Conservation (phyloP, 1,140 invertebrate genomes). For the Yoshiicerus persimilis region DNA sequence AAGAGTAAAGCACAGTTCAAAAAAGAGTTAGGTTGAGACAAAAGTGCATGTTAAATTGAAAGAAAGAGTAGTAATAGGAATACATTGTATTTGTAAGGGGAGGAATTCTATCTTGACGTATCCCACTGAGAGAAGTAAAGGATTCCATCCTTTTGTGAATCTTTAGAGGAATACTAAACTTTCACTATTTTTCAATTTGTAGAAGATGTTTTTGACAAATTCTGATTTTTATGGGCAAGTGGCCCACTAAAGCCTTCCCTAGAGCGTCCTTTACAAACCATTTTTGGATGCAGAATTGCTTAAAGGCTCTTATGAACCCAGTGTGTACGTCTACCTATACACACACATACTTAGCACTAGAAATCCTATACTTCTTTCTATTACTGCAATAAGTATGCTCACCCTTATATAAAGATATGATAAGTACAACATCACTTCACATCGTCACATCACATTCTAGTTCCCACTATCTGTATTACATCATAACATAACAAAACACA, state of each 20-base stretch:
- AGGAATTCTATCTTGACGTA: not conserved
- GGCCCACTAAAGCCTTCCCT: constrained; percentile 27
- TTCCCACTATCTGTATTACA: not conserved
- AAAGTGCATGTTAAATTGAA: not conserved
- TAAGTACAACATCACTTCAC: not conserved
- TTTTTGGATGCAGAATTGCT: constrained; percentile 11
- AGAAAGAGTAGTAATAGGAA: not conserved
- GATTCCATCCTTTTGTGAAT: not conserved
- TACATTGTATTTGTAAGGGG: not conserved
- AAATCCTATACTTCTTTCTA: not conserved
- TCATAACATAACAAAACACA: not conserved
- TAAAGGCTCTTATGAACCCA: not conserved
- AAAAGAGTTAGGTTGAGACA: not conserved
- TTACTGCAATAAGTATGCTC: not conserved
- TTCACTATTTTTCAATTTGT: constrained; percentile 42
- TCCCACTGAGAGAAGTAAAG: not conserved
- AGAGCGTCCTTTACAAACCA: constrained; percentile 23
- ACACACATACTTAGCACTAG: not conserved
- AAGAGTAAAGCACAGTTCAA: not conserved
- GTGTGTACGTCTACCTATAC: not conserved
- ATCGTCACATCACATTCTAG: not conserved
- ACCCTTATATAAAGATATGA: not conserved
- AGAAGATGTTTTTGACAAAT: constrained; percentile 36
- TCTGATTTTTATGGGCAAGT: constrained; percentile 38
- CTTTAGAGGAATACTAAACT: constrained; percentile 26